Evolutionary conservation across 1,140 invertebrate genomes (phyloP).

Genomic region (Drosophila pruinosa): DNA sequence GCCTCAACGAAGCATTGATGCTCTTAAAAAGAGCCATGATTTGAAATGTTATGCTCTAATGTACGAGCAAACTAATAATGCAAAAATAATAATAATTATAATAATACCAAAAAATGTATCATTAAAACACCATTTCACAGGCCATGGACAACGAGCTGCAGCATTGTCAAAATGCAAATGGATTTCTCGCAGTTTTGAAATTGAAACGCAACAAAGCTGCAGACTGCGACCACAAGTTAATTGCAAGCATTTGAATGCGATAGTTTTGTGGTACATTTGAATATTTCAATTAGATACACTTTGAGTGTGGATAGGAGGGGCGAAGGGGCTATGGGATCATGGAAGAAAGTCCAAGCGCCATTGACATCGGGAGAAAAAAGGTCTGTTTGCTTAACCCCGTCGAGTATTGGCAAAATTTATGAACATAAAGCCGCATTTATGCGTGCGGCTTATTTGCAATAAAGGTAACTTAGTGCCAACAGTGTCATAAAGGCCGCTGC

Average conservation of each 20-base stretch:
- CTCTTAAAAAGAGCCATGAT: no score
- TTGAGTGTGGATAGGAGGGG: neutral
- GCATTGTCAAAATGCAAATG: conserved; percentile 15
- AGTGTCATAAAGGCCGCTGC: conserved; percentile 72
- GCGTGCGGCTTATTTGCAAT: conserved; percentile 80
- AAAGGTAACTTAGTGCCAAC: conserved; percentile 81
- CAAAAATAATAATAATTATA: no score
- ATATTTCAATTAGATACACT: conserved; percentile 73
- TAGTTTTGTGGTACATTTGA: conserved; percentile 68
- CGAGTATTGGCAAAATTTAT: conserved; percentile 75
- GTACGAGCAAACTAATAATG: no score
- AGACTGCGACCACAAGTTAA: conserved; percentile 63
- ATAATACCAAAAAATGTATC: neutral
- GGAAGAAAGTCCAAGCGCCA: conserved; percentile 50
- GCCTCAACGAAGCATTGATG: neutral
- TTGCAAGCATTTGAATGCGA: conserved; percentile 70
- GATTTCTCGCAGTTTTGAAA: conserved; percentile 68
- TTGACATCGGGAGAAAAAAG: conserved; percentile 8
- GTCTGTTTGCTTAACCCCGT: conserved; percentile 48
- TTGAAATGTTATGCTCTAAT: no score
- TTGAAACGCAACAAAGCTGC: conserved; percentile 40
- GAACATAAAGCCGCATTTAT: conserved; percentile 78
- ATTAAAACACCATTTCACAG: neutral
- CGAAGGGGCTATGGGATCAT: neutral
- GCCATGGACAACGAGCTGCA: neutral